These are phyloP conservation scores for Centropus bengalensis DNA, from an alignment of 2,113 vertebrate species.

Conservation along the genomic window DNA sequence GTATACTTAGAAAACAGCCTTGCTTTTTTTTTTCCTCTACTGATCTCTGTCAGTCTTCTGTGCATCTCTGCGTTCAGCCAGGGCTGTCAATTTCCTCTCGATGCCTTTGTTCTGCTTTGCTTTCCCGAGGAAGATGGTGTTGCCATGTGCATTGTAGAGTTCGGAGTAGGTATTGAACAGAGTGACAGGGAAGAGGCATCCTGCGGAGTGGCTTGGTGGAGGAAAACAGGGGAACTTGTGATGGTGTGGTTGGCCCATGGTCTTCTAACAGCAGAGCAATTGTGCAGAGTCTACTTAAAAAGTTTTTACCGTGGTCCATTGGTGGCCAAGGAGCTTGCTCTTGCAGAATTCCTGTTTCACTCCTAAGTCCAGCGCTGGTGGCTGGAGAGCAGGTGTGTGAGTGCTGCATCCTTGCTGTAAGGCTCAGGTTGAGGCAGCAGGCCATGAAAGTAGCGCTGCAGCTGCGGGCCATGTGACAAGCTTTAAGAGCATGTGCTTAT, in stretches of 20 bases:
- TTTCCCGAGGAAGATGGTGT: background rate
- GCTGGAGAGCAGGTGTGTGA: background rate
- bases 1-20: background rate
- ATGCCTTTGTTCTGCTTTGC: background rate
- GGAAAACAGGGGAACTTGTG: background rate
- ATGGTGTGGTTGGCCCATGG: background rate
- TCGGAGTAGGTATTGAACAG: background rate
- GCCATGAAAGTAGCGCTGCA: background rate
- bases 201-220: background rate
- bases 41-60: background rate
- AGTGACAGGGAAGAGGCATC: background rate
- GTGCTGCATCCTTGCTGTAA: background rate
- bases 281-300: background rate
- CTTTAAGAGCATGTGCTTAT: background rate
- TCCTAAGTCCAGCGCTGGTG: background rate
- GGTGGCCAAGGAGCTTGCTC: background rate
- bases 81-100: background rate
- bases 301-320: background rate
- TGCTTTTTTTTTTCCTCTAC: background rate
- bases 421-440: background rate
- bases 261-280: background rate
- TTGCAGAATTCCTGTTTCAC: background rate
- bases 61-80: background rate
- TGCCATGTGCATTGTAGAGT: background rate
- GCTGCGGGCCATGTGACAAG: conserved; percentile 15